A percentile compares a stretch with the other conserved stretches of the same genome.
These are phyloP conservation scores for Euphonia xanthogaster DNA, from an alignment of 2,797 vertebrate genomes.

Conservation along the genomic window DNA sequence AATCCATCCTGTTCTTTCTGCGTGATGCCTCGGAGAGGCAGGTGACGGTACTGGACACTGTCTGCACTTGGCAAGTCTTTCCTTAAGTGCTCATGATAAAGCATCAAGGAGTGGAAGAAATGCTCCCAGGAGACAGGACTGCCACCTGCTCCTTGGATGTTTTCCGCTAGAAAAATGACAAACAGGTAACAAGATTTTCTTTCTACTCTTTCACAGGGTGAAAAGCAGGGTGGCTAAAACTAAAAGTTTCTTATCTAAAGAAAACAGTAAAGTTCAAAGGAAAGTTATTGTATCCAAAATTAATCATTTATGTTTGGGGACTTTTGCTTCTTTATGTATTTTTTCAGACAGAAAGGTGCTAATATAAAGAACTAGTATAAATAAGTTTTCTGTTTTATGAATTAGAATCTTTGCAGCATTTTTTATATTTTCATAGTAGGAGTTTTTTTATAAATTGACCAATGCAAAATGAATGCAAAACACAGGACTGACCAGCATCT, in stretches of 20 bases:
- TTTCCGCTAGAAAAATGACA: constrained; percentile 81
- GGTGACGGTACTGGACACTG: constrained; percentile 89
- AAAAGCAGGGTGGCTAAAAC: background rate
- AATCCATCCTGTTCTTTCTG: constrained; percentile 95
- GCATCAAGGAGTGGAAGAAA: constrained; percentile 96
- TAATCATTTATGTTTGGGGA: background rate
- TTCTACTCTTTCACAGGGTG: background rate
- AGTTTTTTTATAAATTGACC: rapidly evolving
- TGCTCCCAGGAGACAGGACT: constrained; percentile 98
- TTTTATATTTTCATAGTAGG: background rate
- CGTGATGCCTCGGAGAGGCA: constrained; percentile 92
- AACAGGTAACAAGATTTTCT: background rate
- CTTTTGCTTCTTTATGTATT: background rate
- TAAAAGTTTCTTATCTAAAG: background rate
- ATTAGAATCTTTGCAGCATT: background rate
- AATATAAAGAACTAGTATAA: background rate
- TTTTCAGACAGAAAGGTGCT: background rate
- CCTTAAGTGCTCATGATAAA: constrained; percentile 95
- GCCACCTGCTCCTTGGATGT: constrained; percentile 89
- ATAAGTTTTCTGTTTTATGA: background rate
- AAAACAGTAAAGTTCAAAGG: background rate
- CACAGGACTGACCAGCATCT: background rate
- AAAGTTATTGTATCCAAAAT: background rate
- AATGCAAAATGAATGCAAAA: background rate
- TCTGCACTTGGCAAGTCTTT: constrained; percentile 91